Evolutionary conservation across 2,797 vertebrate species (phyloP).

Genomic region (Staurois parvus): DNA sequence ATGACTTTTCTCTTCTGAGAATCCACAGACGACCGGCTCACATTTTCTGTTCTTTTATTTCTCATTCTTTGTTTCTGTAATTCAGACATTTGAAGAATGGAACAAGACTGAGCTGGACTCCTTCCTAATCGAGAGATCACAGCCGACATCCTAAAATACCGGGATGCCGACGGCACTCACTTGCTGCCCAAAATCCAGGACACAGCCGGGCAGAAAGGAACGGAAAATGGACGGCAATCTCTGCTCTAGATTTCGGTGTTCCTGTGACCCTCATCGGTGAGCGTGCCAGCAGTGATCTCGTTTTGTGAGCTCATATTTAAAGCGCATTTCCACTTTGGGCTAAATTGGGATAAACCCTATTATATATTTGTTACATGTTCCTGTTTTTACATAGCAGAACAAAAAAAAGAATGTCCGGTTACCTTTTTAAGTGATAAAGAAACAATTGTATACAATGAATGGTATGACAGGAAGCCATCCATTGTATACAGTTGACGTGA

Average conservation of each 20-base stretch:
- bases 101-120: constrained; percentile 97
- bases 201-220: constrained; percentile 97
- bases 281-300: constrained; percentile 25
- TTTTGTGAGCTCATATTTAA: too few species aligned
- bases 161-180: constrained; percentile 81
- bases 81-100: constrained; percentile 89
- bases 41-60: neutral
- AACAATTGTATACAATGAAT: too few species aligned
- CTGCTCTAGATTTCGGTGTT: constrained; percentile 92
- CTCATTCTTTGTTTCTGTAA: neutral
- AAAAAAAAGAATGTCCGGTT: too few species aligned
- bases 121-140: constrained; percentile 99
- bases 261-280: constrained; percentile 97
- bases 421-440: too few species aligned
- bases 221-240: constrained; percentile 98
- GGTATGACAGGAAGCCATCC: too few species aligned
- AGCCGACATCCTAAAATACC: constrained; percentile 91
- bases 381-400: too few species aligned
- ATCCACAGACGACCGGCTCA: neutral
- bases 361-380: too few species aligned
- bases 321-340: too few species aligned
- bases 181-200: constrained; percentile 94
- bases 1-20: neutral
- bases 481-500: too few species aligned
- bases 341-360: too few species aligned